phyloP scores from a whole-genome alignment of 2,888 invertebrate species.

The Copidosoma aretas region DNA sequence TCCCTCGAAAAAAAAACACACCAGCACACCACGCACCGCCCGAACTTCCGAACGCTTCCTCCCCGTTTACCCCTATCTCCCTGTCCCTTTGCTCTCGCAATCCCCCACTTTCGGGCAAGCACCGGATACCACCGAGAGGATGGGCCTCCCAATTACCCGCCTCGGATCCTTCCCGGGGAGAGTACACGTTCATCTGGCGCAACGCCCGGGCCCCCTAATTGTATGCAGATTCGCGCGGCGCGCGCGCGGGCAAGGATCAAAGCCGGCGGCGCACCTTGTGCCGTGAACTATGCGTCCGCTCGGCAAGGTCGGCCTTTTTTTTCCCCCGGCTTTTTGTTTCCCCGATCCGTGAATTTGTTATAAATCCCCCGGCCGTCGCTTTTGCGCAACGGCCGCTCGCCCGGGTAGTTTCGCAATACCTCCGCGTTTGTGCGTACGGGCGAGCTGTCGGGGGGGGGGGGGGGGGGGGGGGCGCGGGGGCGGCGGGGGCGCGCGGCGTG shows the following conservation, averaged over 20 bases:
- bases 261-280: neutral
- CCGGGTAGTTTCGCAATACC: no score
- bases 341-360: no score
- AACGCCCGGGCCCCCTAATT: neutral
- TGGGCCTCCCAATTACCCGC: slow-evolving; percentile 1
- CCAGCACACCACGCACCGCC: no score
- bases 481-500: no score
- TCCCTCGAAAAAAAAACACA: no score
- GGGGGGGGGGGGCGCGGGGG: no score
- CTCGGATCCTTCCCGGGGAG: neutral
- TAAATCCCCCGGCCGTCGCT: no score
- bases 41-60: no score
- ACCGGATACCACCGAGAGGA: neutral
- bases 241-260: neutral
- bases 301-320: neutral
- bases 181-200: neutral
- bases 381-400: no score
- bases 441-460: no score
- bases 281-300: neutral
- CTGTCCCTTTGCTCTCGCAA: slow-evolving; percentile 8
- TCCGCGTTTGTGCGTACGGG: no score
- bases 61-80: no score
- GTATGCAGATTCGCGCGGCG: neutral
- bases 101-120: slow-evolving; percentile 21
- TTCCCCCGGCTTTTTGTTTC: neutral